Evolutionary conservation across 2,113 vertebrate species (phyloP).

Genomic region (Ancistrus triradiatus): DNA sequence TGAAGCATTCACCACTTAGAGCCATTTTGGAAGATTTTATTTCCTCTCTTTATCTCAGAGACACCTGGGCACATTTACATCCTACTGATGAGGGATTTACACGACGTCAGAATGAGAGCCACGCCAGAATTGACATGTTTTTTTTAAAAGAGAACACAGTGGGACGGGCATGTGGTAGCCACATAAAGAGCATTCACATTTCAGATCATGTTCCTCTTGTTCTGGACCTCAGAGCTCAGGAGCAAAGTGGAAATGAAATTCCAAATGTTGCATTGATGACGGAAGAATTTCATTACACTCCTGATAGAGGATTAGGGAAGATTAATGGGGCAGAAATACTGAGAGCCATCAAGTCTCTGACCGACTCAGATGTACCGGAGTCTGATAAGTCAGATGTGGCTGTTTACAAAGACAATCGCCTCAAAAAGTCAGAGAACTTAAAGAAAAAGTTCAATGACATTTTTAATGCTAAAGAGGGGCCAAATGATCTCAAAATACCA

Average conservation of each 20-base stretch:
- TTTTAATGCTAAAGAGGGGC: neutral
- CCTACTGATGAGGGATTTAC: neutral
- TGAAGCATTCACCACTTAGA: slow-evolving; percentile 2
- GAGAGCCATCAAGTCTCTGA: slow-evolving; percentile 15
- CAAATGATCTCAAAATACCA: neutral
- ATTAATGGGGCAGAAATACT: slow-evolving; percentile 19
- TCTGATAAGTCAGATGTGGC: neutral
- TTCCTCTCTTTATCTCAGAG: slow-evolving; percentile 13
- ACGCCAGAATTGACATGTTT: slow-evolving; percentile 34
- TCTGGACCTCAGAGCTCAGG: neutral
- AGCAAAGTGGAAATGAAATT: neutral
- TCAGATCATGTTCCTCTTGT: slow-evolving; percentile 24
- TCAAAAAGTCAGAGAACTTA: neutral
- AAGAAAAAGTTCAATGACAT: neutral
- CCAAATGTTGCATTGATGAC: neutral
- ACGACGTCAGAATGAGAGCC: neutral
- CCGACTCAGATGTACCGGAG: neutral
- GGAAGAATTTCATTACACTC: neutral
- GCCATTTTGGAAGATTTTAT: slow-evolving; percentile 16
- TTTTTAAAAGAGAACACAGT: slow-evolving; percentile 33
- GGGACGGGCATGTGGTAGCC: slow-evolving; percentile 29
- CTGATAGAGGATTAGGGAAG: neutral
- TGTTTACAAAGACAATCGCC: neutral
- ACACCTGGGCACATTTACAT: slow-evolving; percentile 15
- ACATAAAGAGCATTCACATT: neutral